Evolutionary conservation across 2,113 vertebrate genomes (phyloP), one percentile per base, ranked within the genome.

Genomic region (Varanus salvator): DNA sequence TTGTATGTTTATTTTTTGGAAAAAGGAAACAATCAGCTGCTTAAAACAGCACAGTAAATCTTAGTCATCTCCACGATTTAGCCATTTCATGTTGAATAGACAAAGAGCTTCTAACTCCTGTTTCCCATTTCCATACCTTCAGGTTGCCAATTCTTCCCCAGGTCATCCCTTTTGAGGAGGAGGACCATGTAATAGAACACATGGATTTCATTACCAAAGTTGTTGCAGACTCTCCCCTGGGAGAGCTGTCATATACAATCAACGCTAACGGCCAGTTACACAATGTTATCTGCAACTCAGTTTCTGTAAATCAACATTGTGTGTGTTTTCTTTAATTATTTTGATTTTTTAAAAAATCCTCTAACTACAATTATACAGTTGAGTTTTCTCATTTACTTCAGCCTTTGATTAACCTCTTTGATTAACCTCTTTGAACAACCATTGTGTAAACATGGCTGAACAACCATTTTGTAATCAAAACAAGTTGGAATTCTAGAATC

Each of bases 1-100:
- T 44, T 44, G 38, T 44, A 3, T 44, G 38, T 44, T 44, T 44
- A 44, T 44, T 44, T 44, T 15, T 15, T 9, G 34, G 60, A 29
- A 66, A 68, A 1, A 27, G 11, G 48, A 48, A 84, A 69, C 48
- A 48, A 48, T 9, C 25, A 84, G 64, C 64, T 15, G n/a, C 64
- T 84, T 38, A 23, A 68, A 84, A 84, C 82, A 69, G 34, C 64
- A 44, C 23, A 38, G 68, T 69, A 48, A 84, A 84, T 48, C 82
- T 68, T 68, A 60, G 17, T 69, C 64, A 29, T 69, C 38, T 68
- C 82, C 82, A 84, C 44, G 23, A 68, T 48, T 38, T 68, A 84
- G 82, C 68, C 81, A 82, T 82, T 82, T 82, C 52, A 21, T 82
- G 57, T 82, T 82, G 38, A 82, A 82, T 82, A 9, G 31, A 34